These are phyloP conservation scores for Aleadryas rufinucha DNA, from an alignment of 2,113 vertebrate genomes.

Conservation along the genomic window DNA sequence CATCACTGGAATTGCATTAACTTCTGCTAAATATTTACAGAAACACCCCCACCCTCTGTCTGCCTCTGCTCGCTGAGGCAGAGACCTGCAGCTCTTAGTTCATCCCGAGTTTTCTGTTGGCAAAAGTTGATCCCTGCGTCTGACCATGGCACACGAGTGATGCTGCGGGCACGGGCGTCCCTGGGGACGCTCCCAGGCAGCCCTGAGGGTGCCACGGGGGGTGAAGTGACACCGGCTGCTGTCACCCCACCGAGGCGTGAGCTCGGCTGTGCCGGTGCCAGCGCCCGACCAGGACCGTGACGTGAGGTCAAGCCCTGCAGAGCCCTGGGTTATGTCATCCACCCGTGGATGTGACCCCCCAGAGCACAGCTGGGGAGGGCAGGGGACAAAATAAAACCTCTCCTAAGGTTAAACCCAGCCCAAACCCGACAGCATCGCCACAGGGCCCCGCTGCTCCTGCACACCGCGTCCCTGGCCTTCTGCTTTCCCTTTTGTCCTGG, in stretches of 20 bases:
- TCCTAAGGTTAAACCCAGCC: background rate
- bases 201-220: background rate
- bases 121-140: background rate
- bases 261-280: accelerated
- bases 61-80: background rate
- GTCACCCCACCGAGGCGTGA: too few relatives aligned
- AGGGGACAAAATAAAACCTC: background rate
- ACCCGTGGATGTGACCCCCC: background rate
- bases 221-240: background rate
- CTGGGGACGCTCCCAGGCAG: background rate
- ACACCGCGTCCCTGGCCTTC: accelerated
- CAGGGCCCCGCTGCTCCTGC: background rate
- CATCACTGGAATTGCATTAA: background rate
- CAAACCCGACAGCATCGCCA: background rate
- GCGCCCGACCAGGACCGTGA: background rate
- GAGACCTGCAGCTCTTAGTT: background rate
- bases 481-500: background rate
- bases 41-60: background rate
- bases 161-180: accelerated
- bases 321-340: background rate
- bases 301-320: background rate
- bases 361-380: background rate
- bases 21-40: slow-evolving; percentile 38
- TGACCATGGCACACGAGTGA: accelerated
- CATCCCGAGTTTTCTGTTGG: background rate